Evolutionary conservation across 2,888 invertebrate species (phyloP).

Genomic region (Drosophila emarginata): DNA sequence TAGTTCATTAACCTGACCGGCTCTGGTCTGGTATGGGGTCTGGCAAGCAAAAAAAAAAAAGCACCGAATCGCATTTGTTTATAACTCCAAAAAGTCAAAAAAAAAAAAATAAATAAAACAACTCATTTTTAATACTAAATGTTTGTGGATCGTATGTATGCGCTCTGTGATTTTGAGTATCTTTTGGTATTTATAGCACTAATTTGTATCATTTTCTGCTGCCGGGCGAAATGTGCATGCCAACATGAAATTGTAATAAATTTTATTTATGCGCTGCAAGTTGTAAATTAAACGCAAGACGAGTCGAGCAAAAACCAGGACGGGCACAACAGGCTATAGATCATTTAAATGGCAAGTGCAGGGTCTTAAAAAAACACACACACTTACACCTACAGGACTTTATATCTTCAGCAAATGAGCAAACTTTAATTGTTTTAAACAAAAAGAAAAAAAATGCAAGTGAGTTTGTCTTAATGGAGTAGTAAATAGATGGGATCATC

Average conservation of each 20-base stretch:
- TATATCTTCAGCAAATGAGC: background rate
- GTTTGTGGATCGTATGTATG: conserved; percentile 41
- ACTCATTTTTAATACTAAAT: conserved; percentile 17
- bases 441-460: background rate
- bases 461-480: background rate
- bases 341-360: conserved; percentile 68
- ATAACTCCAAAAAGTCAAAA: conserved; percentile 41
- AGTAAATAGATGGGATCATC: background rate
- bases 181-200: conserved; percentile 66
- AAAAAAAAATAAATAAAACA: background rate
- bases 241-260: conserved; percentile 70
- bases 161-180: conserved; percentile 11
- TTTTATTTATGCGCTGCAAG: conserved; percentile 69
- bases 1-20: conserved; percentile 62
- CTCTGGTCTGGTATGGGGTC: conserved; percentile 4
- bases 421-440: background rate
- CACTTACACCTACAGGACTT: conserved; percentile 19
- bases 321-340: conserved; percentile 35
- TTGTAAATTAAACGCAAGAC: conserved; percentile 58
- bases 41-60: background rate
- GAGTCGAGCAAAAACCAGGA: conserved; percentile 1
- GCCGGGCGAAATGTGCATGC: conserved; percentile 47
- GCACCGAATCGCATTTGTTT: conserved; percentile 52
- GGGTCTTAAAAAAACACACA: conserved; percentile 10
- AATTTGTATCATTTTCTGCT: conserved; percentile 61